Percentiles rank a stretch among this genome's conserved stretches.
Conservation (phyloP, 2,113 vertebrate genomes). For the Colaptes auratus region DNA sequence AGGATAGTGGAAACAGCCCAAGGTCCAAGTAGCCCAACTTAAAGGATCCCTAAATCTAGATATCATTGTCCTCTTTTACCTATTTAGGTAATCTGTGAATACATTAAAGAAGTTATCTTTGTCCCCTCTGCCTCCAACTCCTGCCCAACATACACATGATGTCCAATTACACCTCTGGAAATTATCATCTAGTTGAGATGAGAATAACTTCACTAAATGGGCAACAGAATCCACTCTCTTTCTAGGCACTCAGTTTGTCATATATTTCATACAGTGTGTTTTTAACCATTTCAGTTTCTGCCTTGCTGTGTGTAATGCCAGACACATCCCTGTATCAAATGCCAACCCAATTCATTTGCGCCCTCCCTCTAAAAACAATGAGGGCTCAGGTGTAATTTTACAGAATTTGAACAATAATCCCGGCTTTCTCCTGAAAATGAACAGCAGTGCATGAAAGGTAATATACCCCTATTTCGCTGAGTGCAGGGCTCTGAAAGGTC, state of each 20-base stretch:
- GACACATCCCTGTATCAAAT: background rate
- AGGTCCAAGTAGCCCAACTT: background rate
- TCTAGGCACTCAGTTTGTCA: background rate
- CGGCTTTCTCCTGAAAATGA: conserved; percentile 47
- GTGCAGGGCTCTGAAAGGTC: conserved; percentile 57
- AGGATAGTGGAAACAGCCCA: background rate
- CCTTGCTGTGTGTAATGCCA: background rate
- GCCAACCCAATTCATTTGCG: background rate
- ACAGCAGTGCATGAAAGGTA: conserved; percentile 44
- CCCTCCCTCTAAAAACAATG: background rate
- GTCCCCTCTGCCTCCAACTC: fast-evolving
- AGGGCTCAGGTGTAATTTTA: conserved; percentile 31
- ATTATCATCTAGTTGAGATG: background rate
- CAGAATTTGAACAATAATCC: conserved; percentile 52
- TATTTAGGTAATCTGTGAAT: background rate
- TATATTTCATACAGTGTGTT: background rate
- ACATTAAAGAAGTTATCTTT: background rate
- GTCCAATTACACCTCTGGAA: background rate
- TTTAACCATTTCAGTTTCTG: background rate
- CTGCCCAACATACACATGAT: background rate
- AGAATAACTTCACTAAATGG: background rate
- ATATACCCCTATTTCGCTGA: conserved; percentile 53
- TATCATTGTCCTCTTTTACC: background rate
- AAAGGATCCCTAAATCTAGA: background rate
- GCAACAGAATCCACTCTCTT: background rate